Percentiles rank a stretch among this genome's conserved stretches.
These are phyloP conservation scores for Indri indri DNA, from an alignment of 2,113 vertebrate species.

Conservation along the genomic window DNA sequence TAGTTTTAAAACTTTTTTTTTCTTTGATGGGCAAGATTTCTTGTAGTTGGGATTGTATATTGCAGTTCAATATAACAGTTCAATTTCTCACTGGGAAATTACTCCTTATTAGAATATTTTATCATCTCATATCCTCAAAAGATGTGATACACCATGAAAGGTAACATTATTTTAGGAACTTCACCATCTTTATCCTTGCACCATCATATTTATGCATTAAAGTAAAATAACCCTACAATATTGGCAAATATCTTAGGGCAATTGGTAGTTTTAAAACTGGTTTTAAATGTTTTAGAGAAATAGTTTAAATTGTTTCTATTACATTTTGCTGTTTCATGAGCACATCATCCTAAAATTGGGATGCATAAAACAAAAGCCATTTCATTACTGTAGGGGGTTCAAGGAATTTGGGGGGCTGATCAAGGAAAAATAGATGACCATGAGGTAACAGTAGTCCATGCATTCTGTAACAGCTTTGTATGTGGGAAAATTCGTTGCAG, in stretches of 20 bases:
- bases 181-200: neutral
- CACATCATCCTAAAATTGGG: neutral
- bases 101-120: neutral
- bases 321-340: neutral
- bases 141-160: neutral
- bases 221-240: neutral
- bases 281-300: conserved; percentile 7
- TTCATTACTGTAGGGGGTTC: neutral
- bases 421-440: neutral
- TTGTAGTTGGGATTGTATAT: neutral
- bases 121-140: neutral
- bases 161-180: neutral
- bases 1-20: neutral
- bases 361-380: neutral
- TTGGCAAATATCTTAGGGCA: neutral
- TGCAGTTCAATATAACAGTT: neutral
- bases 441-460: neutral
- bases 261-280: neutral
- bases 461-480: neutral
- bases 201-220: neutral
- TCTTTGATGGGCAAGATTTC: neutral
- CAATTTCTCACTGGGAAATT: neutral
- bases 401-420: neutral
- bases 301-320: neutral
- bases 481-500: neutral